Conservation (phyloP, 2,888 invertebrate species). For the Dolichomitus sp. region DNA sequence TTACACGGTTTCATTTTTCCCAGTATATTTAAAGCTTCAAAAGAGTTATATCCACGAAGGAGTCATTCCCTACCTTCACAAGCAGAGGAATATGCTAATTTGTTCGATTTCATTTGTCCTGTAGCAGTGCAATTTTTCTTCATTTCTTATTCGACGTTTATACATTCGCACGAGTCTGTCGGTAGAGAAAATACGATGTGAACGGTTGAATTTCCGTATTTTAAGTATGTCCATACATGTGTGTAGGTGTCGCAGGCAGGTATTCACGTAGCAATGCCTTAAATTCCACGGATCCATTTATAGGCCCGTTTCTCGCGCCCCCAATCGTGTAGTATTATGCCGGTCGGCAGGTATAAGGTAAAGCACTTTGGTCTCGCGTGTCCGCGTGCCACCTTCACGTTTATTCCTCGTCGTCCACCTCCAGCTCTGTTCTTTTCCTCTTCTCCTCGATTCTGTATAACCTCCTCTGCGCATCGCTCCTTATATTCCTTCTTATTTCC, state of each 20-base stretch:
- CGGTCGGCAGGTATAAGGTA: constrained; percentile 76
- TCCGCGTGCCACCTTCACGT: constrained; percentile 66
- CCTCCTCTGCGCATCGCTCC: constrained; percentile 65
- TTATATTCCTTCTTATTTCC: constrained; percentile 71
- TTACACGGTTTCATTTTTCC: not conserved
- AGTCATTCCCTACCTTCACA: not conserved
- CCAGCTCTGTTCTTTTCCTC: constrained; percentile 55
- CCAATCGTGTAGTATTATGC: constrained; percentile 71
- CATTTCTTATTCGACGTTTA: constrained; percentile 32
- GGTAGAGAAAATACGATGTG: constrained; percentile 52
- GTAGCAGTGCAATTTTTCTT: constrained; percentile 18
- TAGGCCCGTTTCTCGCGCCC: constrained; percentile 73
- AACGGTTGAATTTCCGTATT: constrained; percentile 64
- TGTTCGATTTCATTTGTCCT: constrained; percentile 49
- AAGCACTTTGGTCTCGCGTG: constrained; percentile 76
- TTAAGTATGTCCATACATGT: constrained; percentile 54
- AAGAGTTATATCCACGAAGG: not conserved
- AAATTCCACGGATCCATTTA: constrained; percentile 74
- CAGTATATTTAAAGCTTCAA: not conserved
- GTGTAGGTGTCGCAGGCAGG: constrained; percentile 69
- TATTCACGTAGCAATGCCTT: constrained; percentile 66
- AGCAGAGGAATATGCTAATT: constrained; percentile 31
- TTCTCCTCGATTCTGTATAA: constrained; percentile 63
- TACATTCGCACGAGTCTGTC: constrained; percentile 40
- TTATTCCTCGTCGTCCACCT: constrained; percentile 55